Evolutionary conservation across 2,797 vertebrate species (phyloP), one percentile per base, ranked within the genome.

Genomic region (Sebastes flavidus): DNA sequence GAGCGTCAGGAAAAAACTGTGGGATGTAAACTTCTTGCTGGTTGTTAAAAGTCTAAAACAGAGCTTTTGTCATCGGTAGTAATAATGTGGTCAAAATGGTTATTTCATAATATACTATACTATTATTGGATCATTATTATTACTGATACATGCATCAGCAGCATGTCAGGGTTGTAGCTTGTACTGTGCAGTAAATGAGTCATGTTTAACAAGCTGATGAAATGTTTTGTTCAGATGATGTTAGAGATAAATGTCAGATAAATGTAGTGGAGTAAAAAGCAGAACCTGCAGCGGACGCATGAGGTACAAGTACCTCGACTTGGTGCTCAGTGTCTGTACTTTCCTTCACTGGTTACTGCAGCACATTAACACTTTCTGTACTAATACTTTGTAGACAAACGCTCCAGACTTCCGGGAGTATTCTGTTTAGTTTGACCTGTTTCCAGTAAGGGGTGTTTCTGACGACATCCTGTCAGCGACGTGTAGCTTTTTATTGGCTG

Each of bases 1-100:
- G 94, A 92, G 92, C 94, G 85, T 90, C 91, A 85, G 91, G 32
- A 36, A 36, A 36, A 34, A 34, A 34, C 9, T 34, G 32, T 34
- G 32, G 32, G 10, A 34, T 4, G 32, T 34, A 34, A 34, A 34
- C 32, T 34, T 34, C 32, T 34, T 34, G 9, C 32, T 34, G 9
- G 32, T 34, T 34, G 32, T 34, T 34, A 34, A 34, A 34, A 34
- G 32, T 11, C 32, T 34, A 13, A 65, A 22, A 36, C 36, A 12
- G 36, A 36, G 36, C 36, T 12, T 36, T 4, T 36, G 34, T 36
- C 27, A 2, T 25, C n/a, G 5, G 12, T 63, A 10, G 32, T 34
- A 34, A 34, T 34, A 36, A 36, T 36, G 11, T 36, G 36, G 36
- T 1, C 32, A 34, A 34, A 34, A 34, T 0, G 32, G 10, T 32